phyloP scores from a whole-genome alignment of 1,140 invertebrate genomes.

The Hirudo medicinalis region DNA sequence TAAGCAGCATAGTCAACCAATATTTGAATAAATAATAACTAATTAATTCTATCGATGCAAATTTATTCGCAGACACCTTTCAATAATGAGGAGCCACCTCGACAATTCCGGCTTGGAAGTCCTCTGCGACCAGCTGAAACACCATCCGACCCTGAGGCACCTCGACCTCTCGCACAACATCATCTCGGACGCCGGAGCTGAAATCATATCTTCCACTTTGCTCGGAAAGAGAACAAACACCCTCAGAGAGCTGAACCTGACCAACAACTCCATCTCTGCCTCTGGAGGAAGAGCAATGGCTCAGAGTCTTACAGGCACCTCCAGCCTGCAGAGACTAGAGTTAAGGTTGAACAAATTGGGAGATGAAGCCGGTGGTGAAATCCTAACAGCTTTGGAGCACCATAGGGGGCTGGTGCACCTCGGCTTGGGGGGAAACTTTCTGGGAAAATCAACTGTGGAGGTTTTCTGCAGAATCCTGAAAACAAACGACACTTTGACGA shows the following conservation, averaged over 20 bases:
- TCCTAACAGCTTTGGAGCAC: conserved; percentile 30
- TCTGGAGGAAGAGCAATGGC: conserved; percentile 40
- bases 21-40: too few relatives aligned
- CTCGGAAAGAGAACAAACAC: conserved; percentile 37
- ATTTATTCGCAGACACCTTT: background rate
- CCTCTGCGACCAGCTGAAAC: conserved; percentile 38
- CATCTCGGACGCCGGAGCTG: conserved; percentile 38
- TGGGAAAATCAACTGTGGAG: conserved; percentile 37
- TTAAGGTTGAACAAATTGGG: conserved; percentile 37
- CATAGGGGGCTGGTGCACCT: conserved; percentile 36
- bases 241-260: conserved; percentile 29
- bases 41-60: conserved; percentile 8
- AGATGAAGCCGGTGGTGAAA: conserved; percentile 39
- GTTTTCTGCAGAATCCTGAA: conserved; percentile 37
- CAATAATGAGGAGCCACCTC: conserved; percentile 23
- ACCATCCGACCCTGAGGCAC: conserved; percentile 35
- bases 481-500: conserved; percentile 32
- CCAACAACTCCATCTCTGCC: conserved; percentile 37
- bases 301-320: conserved; percentile 39
- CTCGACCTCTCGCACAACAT: conserved; percentile 41
- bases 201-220: conserved; percentile 40
- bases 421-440: conserved; percentile 38
- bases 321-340: conserved; percentile 32
- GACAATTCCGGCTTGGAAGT: conserved; percentile 32
- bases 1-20: too few relatives aligned